A percentile compares a stretch with the other conserved stretches of the same genome.
Evolutionary conservation across 2,797 vertebrate genomes (phyloP).

Genomic region (Brachyrhaphis roseni): DNA sequence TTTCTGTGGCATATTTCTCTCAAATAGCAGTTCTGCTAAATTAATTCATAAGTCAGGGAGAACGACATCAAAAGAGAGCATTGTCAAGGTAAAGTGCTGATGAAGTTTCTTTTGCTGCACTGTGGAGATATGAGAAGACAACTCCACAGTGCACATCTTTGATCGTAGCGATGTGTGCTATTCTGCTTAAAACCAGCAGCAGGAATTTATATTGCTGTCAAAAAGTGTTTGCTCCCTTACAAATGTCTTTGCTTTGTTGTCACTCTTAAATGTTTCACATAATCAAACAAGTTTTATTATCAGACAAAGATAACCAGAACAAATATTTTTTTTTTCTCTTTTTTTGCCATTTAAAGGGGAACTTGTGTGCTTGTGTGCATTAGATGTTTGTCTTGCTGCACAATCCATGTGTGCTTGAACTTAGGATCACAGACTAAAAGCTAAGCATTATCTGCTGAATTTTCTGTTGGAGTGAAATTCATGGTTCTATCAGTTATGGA

Average conservation of each 20-base stretch:
- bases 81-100: slow-evolving; percentile 79
- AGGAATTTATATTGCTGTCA: not conserved
- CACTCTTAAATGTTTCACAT: not conserved
- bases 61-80: slow-evolving; percentile 75
- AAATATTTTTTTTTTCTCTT: not conserved
- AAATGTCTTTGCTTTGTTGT: not conserved
- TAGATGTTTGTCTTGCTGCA: not conserved
- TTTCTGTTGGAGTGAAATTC: not conserved
- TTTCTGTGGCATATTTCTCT: slow-evolving; percentile 74
- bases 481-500: not conserved
- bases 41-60: slow-evolving; percentile 76
- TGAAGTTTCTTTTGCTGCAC: slow-evolving; percentile 70
- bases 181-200: slow-evolving; percentile 38
- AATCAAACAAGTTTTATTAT: not conserved
- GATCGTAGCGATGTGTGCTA: slow-evolving; percentile 43
- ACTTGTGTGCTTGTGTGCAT: not conserved
- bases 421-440: not conserved
- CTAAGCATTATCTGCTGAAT: not conserved
- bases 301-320: not conserved
- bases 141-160: slow-evolving; percentile 56
- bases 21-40: slow-evolving; percentile 78
- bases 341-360: not conserved
- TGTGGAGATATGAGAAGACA: slow-evolving; percentile 58
- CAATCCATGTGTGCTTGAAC: not conserved
- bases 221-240: not conserved